Conservation (phyloP, 2,888 invertebrate species). For the Yponomeuta evonymella region DNA sequence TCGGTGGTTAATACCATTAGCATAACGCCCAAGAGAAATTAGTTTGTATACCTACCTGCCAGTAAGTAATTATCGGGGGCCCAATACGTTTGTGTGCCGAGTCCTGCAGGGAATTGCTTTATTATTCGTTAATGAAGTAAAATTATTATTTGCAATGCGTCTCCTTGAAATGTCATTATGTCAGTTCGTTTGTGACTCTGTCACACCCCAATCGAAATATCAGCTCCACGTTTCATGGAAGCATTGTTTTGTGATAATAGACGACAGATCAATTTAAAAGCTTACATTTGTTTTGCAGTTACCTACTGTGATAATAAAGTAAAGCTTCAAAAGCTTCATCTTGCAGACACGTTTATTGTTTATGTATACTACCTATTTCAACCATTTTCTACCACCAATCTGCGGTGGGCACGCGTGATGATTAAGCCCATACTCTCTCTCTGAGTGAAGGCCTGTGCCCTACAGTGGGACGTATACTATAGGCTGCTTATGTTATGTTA, state of each 20-base stretch:
- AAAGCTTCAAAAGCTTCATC: too few relatives aligned
- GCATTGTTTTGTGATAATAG: background rate
- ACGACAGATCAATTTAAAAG: background rate
- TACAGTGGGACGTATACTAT: too few relatives aligned
- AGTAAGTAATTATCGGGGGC: slow-evolving; percentile 6
- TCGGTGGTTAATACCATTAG: slow-evolving; percentile 12
- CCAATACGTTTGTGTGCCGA: background rate
- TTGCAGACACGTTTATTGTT: too few relatives aligned
- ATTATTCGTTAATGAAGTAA: slow-evolving; percentile 6
- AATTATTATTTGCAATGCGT: background rate
- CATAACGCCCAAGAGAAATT: slow-evolving; percentile 14
- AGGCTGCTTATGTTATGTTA: too few relatives aligned
- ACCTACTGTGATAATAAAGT: too few relatives aligned
- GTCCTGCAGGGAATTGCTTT: slow-evolving; percentile 6
- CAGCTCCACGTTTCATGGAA: background rate
- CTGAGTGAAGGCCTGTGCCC: too few relatives aligned
- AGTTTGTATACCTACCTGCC: slow-evolving; percentile 11
- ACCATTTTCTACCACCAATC: too few relatives aligned
- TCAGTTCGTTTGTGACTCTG: background rate
- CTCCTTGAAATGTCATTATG: slow-evolving; percentile 1
- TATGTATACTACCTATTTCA: too few relatives aligned
- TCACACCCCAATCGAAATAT: background rate
- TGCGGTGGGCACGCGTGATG: too few relatives aligned
- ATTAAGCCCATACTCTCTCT: too few relatives aligned
- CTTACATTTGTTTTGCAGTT: background rate